A percentile compares a stretch with the other conserved stretches of the same genome.
Evolutionary conservation across 1,140 invertebrate species (phyloP).

Genomic region (Bombyx mandarina): DNA sequence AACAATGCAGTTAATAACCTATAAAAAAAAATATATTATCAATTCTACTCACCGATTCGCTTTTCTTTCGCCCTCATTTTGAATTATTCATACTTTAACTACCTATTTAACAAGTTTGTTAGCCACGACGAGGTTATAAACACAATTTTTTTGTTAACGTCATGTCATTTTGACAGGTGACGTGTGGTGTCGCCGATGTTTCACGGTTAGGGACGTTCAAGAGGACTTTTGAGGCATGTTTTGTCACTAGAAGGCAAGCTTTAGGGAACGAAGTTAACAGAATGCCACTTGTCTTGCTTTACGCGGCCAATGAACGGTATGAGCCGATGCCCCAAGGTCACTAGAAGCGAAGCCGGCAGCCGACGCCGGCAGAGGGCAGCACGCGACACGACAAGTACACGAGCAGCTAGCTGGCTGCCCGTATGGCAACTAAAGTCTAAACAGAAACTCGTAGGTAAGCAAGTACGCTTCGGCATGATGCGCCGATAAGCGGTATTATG

Average conservation of each 20-base stretch:
- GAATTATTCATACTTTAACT: constrained; percentile 32
- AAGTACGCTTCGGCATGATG: constrained; percentile 40
- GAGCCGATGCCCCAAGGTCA: constrained; percentile 54
- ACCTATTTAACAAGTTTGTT: constrained; percentile 18
- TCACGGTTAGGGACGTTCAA: constrained; percentile 28
- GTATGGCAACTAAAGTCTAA: constrained; percentile 53
- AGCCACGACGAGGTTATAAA: too few relatives aligned
- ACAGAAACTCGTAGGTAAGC: constrained; percentile 33
- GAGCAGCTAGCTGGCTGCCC: constrained; percentile 45
- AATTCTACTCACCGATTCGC: constrained; percentile 35
- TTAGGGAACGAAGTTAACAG: constrained; percentile 30
- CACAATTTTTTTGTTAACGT: constrained; percentile 24
- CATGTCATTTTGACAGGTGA: constrained; percentile 62
- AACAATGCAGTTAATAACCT: constrained; percentile 49
- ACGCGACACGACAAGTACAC: constrained; percentile 25
- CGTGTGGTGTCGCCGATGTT: constrained; percentile 37
- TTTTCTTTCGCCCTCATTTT: constrained; percentile 37
- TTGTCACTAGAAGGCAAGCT: constrained; percentile 42
- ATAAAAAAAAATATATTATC: constrained; percentile 19
- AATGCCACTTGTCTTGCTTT: constrained; percentile 43
- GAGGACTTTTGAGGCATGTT: constrained; percentile 31
- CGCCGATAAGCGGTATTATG: constrained; percentile 60
- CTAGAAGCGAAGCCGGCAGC: constrained; percentile 30
- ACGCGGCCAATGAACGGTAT: constrained; percentile 60
- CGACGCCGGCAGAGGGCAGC: constrained; percentile 43